Evolutionary conservation across 2,113 vertebrate species (phyloP), one percentile per base, ranked within the genome.

Genomic region (Melanostigma gelatinosum): DNA sequence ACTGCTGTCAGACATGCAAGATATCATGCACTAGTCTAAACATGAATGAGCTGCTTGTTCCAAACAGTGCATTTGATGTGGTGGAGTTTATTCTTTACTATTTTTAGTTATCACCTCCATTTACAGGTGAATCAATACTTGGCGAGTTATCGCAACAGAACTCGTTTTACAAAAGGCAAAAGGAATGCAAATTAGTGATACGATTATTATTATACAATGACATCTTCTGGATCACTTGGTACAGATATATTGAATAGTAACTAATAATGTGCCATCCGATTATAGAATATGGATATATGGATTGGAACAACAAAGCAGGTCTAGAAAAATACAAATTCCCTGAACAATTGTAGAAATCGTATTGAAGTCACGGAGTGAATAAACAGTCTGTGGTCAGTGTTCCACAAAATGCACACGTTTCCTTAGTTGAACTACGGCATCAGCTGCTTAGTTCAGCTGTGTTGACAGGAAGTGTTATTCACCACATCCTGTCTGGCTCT

Each of bases 401-500:
- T 72, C 52, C 69, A 68, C 1, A 70, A 27, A 75, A 72, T 60
- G 36, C 63, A 58, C 40, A 72, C 27, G 55, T 52, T 70, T 29
- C 58, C 55, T 15, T 38, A n/a, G 48, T 60, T 79, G 24, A 73
- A 72, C 46, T 57, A 29, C 32, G 20, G 18, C 44, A 69, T 87
- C 65, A 61, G 54, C 70, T 78, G 74, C 61, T 61, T 57, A 8
- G 52, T 11, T 22, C 68, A 82, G 64, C 71, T 84, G 64, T 62
- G 61, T 42, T 71, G 63, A 83, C 64, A 22, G 24, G 24, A 24
- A 24, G 24, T 24, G 24, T 24, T 24, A 24, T 24, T 24, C 24
- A 24, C 24, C 24, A 24, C 24, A 24, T 24, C 76, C 86, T 86
- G 78, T 74, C 72, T 61, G 38, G n/a, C 18, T 63, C 7, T 60